phyloP scores from a whole-genome alignment of 2,888 invertebrate species.

The Hemithea aestivaria region DNA sequence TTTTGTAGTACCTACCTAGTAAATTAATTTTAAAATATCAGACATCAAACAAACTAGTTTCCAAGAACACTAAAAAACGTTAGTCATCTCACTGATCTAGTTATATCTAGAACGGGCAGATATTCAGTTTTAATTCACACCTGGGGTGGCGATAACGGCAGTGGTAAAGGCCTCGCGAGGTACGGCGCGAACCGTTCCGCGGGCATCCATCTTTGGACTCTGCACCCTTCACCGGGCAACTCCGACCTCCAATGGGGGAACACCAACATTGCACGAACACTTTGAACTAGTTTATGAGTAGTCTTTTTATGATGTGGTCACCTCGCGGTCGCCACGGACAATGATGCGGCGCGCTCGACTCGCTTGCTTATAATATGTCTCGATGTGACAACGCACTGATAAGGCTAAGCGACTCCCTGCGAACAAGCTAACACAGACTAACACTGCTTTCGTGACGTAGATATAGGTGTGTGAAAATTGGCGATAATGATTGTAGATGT shows the following conservation, averaged over 20 bases:
- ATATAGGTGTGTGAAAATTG: constrained; percentile 20
- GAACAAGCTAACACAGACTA: constrained; percentile 48
- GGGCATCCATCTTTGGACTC: constrained; percentile 64
- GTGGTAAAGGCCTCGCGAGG: constrained; percentile 52
- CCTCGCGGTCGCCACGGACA: constrained; percentile 56
- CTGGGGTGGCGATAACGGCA: constrained; percentile 61
- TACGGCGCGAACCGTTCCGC: constrained; percentile 69
- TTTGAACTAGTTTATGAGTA: no score
- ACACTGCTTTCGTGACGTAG: constrained; percentile 22
- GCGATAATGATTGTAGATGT: neutral
- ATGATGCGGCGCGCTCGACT: constrained; percentile 55
- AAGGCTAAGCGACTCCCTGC: constrained; percentile 65
- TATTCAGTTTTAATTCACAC: constrained; percentile 37
- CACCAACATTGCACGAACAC: constrained; percentile 59
- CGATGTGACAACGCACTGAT: constrained; percentile 64
- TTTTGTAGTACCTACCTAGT: no score
- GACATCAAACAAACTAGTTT: no score
- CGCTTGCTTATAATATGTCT: constrained; percentile 73
- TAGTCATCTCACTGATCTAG: neutral
- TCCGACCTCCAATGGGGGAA: constrained; percentile 69
- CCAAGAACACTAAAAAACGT: neutral
- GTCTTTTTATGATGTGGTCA: constrained; percentile 47
- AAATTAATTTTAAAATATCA: no score
- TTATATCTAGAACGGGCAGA: neutral
- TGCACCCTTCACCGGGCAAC: constrained; percentile 54